Evolutionary conservation across 1,140 invertebrate genomes (phyloP), one percentile per base, ranked within the genome.

Genomic region (Galendromus occidentalis): DNA sequence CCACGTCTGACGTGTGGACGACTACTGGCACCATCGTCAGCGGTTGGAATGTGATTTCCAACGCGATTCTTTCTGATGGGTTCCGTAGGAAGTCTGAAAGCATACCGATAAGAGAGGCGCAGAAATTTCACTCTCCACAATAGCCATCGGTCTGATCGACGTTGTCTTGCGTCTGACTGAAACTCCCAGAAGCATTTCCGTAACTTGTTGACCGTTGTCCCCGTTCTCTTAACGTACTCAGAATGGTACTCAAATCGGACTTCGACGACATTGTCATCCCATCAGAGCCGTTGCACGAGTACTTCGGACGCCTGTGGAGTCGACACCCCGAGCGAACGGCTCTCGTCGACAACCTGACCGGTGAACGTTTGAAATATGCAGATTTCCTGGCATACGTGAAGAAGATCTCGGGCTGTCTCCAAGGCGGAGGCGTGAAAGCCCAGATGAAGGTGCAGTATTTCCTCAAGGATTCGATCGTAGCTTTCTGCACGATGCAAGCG

Each of bases 401-500:
- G 22, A 33, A n/a, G 14, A 59, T 59, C 25, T 59, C 51, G 9
- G 51, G 51, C 14, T 59, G 51, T 25, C 51, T 59, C 20, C 51
- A 59, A 25, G 1, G 14, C 14, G 51, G 51, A 14, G 51, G 51
- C 9, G 22, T 59, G 25, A 33, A 14, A 17, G 51, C 51, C 33
- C 51, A 59, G 25, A 59, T 33, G 25, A 25, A 33, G 14, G 51
- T 59, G 51, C 51, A 59, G 51, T 59, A 59, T 9, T 59, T 59
- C 22, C 51, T 59, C 33, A 59, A 59, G 20, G 51, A 59, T 9
- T 59, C 51, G 14, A 59, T 59, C n/a, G 25, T 9, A 2, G 20
- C 51, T 17, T 59, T 59, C 33, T 59, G 51, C 51, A 25, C 22
- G 2, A 59, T 59, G 51, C 51, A 59, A 33, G 51, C 51, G 33